Percentiles rank a stretch among this genome's conserved stretches.
phyloP scores from a whole-genome alignment of 92 coral and sea anemone species.

The Umimayanthus chanpuru region DNA sequence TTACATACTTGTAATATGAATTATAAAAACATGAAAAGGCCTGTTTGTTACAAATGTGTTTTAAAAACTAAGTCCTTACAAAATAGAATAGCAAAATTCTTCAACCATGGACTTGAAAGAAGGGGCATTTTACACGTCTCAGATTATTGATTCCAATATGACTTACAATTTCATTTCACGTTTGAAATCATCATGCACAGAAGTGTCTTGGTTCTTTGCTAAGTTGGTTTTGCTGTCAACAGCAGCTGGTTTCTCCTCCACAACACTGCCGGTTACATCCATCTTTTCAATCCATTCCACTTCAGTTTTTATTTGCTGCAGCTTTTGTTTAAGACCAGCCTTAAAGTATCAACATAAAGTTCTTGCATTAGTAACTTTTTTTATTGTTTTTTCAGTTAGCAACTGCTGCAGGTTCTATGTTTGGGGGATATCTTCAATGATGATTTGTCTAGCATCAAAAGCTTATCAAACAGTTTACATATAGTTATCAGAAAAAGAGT shows the following conservation, averaged over 20 bases:
- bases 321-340: conserved; percentile 90
- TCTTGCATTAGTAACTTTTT: not conserved
- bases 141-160: not conserved
- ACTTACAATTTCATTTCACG: conserved; percentile 98
- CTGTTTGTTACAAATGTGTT: too few species aligned
- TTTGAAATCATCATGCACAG: conserved; percentile 88
- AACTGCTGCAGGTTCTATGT: too few species aligned
- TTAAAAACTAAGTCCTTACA: too few species aligned
- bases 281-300: conserved; percentile 93
- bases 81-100: too few species aligned
- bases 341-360: conserved; percentile 17
- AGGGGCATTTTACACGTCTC: too few species aligned
- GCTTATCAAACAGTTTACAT: too few species aligned
- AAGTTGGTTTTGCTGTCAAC: conserved; percentile 43
- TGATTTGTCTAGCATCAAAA: too few species aligned
- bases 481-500: too few species aligned
- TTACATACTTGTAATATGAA: too few species aligned
- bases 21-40: too few species aligned
- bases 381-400: not conserved
- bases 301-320: conserved; percentile 70
- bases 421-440: too few species aligned
- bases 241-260: conserved; percentile 52
- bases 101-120: too few species aligned
- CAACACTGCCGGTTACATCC: conserved; percentile 69
- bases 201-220: conserved; percentile 46